Percentiles rank a stretch among this genome's conserved stretches.
Conservation (phyloP, 2,113 vertebrate species). For the Coptodon rendalli region DNA sequence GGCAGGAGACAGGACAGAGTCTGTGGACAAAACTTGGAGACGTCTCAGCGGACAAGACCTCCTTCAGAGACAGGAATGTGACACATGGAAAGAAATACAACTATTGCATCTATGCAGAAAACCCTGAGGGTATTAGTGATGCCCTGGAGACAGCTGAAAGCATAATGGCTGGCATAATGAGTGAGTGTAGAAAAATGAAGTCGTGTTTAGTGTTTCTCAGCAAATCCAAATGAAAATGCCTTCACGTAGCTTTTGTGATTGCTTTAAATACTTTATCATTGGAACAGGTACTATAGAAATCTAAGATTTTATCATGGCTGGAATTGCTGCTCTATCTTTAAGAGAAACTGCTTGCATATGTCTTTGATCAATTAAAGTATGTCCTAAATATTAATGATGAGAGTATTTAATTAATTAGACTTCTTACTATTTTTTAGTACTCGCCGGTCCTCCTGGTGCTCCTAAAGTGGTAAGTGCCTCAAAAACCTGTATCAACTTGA, state of each 20-base stretch:
- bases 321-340: background rate
- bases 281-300: background rate
- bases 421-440: slow-evolving; percentile 54
- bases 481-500: slow-evolving; percentile 73
- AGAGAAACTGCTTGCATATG: background rate
- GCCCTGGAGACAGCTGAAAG: slow-evolving; percentile 75
- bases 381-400: background rate
- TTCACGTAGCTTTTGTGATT: background rate
- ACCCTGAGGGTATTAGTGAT: slow-evolving; percentile 73
- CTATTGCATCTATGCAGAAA: slow-evolving; percentile 80
- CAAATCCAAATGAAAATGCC: slow-evolving; percentile 17
- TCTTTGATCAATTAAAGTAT: background rate
- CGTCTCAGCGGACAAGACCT: slow-evolving; percentile 51
- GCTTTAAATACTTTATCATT: slow-evolving; percentile 2
- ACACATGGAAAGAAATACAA: slow-evolving; percentile 76
- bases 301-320: background rate
- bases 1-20: slow-evolving; percentile 66
- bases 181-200: slow-evolving; percentile 56
- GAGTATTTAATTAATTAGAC: background rate
- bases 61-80: slow-evolving; percentile 73
- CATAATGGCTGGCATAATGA: slow-evolving; percentile 75
- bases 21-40: slow-evolving; percentile 79
- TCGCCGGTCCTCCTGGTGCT: slow-evolving; percentile 73
- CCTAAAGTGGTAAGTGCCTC: slow-evolving; percentile 73
- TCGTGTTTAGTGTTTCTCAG: slow-evolving; percentile 8